Percentiles rank a stretch among this genome's conserved stretches.
Evolutionary conservation across 2,888 invertebrate species (phyloP).

Genomic region (Nephrocerus scutellatus): DNA sequence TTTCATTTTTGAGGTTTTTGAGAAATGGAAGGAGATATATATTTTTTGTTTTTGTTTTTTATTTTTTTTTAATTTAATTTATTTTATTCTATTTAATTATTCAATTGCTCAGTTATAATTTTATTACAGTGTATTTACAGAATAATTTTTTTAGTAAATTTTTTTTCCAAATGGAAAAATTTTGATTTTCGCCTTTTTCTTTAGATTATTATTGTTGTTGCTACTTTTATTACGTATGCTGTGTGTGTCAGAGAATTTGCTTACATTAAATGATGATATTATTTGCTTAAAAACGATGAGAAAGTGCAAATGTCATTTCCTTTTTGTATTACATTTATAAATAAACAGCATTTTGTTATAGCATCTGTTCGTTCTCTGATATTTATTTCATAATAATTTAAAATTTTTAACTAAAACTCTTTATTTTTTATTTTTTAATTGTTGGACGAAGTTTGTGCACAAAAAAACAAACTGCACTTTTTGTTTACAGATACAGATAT

Average conservation of each 20-base stretch:
- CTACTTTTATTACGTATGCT: conserved; percentile 5
- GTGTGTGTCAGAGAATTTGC: conserved; percentile 5
- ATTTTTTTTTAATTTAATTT: conserved; percentile 9
- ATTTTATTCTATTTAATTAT: neutral
- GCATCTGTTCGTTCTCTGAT: no score
- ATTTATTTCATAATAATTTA: no score
- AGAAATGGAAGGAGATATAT: conserved; percentile 23
- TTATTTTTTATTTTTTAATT: conserved; percentile 1
- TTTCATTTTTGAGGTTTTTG: conserved; percentile 18
- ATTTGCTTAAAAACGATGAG: no score
- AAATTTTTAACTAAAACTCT: no score
- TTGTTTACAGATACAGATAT: no score
- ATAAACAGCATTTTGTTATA: no score
- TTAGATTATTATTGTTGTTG: conserved; percentile 1
- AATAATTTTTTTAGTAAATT: neutral
- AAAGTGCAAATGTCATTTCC: no score
- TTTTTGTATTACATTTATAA: conserved; percentile 5
- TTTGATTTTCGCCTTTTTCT: conserved; percentile 18
- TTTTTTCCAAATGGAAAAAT: conserved; percentile 18
- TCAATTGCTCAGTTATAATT: no score
- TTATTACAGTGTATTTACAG: no score
- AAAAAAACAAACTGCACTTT: no score
- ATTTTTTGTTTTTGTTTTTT: conserved; percentile 11
- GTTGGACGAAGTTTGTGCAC: conserved; percentile 22
- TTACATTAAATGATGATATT: conserved; percentile 10